Percentiles rank a stretch among this genome's conserved stretches.
phyloP scores from a whole-genome alignment of 2,888 invertebrate genomes.

The Aromia moschata region DNA sequence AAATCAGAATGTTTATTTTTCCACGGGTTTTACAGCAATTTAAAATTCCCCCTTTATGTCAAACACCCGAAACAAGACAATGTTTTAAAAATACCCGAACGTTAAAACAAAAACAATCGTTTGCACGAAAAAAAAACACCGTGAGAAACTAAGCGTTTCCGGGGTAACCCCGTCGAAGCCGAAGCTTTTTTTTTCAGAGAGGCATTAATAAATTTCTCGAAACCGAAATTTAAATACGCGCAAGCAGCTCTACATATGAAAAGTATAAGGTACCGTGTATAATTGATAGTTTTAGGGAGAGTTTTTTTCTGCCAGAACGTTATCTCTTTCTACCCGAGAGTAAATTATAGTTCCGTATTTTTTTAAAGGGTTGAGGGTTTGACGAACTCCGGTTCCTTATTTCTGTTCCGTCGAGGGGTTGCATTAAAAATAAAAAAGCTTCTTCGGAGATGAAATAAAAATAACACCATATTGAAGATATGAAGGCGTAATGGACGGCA shows the following conservation, averaged over 20 bases:
- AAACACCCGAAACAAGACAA: slow-evolving; percentile 45
- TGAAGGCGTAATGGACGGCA: slow-evolving; percentile 23
- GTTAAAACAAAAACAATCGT: slow-evolving; percentile 37
- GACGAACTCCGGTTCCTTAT: slow-evolving; percentile 36
- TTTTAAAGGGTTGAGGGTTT: slow-evolving; percentile 43
- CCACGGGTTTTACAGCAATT: slow-evolving; percentile 36
- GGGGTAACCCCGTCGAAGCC: slow-evolving; percentile 5
- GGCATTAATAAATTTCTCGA: slow-evolving; percentile 34
- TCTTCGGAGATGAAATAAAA: slow-evolving; percentile 23
- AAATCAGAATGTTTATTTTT: slow-evolving; percentile 35
- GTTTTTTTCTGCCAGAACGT: slow-evolving; percentile 29
- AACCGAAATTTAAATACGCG: slow-evolving; percentile 37
- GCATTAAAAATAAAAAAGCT: slow-evolving; percentile 29
- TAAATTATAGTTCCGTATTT: slow-evolving; percentile 44
- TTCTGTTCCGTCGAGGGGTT: slow-evolving; percentile 18
- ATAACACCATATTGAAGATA: slow-evolving; percentile 33
- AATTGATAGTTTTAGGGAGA: slow-evolving; percentile 37
- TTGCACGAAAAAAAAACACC: slow-evolving; percentile 29
- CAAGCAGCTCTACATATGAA: slow-evolving; percentile 28
- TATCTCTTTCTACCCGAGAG: slow-evolving; percentile 32
- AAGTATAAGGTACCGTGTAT: slow-evolving; percentile 34
- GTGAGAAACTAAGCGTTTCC: slow-evolving; percentile 33
- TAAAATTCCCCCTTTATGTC: slow-evolving; percentile 49
- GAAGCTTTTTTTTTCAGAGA: slow-evolving; percentile 9
- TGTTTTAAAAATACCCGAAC: slow-evolving; percentile 44